Percentiles rank a stretch among this genome's conserved stretches.
phyloP scores from a whole-genome alignment of 2,797 vertebrate genomes.

The Alosa sapidissima region DNA sequence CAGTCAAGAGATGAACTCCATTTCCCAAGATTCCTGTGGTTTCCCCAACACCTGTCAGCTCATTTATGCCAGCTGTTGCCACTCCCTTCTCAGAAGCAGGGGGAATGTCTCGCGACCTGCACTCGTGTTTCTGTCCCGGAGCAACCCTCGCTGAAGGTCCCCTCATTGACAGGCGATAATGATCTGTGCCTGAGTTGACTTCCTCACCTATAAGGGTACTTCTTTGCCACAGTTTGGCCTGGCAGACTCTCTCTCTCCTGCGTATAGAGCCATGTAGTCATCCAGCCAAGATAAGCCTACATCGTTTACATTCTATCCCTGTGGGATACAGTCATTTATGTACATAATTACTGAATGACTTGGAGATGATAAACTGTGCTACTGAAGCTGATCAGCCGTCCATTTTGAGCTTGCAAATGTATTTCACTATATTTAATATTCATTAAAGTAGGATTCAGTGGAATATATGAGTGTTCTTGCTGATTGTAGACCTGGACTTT shows the following conservation, averaged over 20 bases:
- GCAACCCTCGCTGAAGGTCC: neutral
- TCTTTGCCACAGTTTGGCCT: neutral
- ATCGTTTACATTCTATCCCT: neutral
- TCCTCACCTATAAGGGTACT: constrained; percentile 1
- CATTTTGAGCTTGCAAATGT: neutral
- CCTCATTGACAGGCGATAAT: neutral
- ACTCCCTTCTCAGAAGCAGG: constrained; percentile 1
- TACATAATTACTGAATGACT: neutral
- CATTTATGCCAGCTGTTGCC: constrained; percentile 22
- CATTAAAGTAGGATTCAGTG: neutral
- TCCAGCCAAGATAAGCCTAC: neutral
- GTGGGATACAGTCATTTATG: constrained; percentile 9
- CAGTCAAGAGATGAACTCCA: constrained; percentile 8
- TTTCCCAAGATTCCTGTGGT: constrained; percentile 24
- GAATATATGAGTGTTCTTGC: neutral
- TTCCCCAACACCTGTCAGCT: constrained; percentile 6
- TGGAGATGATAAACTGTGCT: neutral
- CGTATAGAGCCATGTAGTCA: too few species aligned
- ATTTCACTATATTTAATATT: neutral
- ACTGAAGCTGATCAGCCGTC: neutral
- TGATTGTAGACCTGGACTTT: neutral
- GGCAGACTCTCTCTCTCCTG: neutral
- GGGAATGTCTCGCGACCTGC: constrained; percentile 14
- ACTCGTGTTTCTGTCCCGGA: constrained; percentile 16
- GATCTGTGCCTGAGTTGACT: neutral